Conservation (phyloP, 2,888 invertebrate species). For the Therioaphis trifolii region DNA sequence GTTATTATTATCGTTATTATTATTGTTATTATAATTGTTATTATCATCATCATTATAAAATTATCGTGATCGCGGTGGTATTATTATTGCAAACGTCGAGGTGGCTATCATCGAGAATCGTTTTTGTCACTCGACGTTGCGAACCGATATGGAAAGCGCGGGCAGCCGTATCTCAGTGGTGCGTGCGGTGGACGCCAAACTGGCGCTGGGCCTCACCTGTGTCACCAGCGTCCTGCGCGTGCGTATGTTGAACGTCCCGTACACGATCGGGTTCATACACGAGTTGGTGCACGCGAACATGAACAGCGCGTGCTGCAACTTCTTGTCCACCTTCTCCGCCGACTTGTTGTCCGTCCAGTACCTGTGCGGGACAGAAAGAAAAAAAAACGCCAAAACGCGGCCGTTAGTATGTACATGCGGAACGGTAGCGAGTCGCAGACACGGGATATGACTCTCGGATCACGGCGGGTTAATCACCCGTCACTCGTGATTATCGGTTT, state of each 20-base stretch:
- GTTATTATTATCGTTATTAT: background rate
- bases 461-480: too few relatives aligned
- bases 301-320: conserved; percentile 87
- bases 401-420: too few relatives aligned
- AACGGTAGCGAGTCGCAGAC: too few relatives aligned
- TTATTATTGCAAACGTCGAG: background rate
- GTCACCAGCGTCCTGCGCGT: conserved; percentile 66
- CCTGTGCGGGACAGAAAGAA: conserved; percentile 71
- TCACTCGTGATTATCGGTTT: too few relatives aligned
- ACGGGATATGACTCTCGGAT: too few relatives aligned
- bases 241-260: conserved; percentile 87
- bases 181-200: conserved; percentile 65
- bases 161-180: conserved; percentile 65
- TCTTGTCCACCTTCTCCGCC: conserved; percentile 77
- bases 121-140: conserved; percentile 64
- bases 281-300: conserved; percentile 96
- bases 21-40: background rate
- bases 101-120: too few relatives aligned
- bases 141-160: conserved; percentile 63
- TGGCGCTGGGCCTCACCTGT: conserved; percentile 67
- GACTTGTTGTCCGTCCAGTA: conserved; percentile 84
- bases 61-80: background rate
- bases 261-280: conserved; percentile 95
- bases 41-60: background rate
- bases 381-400: too few relatives aligned